A percentile compares a stretch with the other conserved stretches of the same genome.
phyloP scores from a whole-genome alignment of 2,113 vertebrate genomes.

The Hystrix cristata region DNA sequence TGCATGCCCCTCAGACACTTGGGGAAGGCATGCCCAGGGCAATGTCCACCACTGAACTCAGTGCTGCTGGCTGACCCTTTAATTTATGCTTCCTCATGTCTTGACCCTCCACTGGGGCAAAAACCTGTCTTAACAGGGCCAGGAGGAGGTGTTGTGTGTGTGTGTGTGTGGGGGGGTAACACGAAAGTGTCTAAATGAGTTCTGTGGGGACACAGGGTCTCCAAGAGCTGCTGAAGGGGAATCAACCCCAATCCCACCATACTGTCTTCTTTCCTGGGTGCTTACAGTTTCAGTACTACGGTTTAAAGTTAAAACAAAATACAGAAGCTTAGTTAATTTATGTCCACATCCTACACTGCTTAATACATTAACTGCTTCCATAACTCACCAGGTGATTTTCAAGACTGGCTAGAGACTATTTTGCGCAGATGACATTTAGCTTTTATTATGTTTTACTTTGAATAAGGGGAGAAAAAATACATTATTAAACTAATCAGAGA shows the following conservation, averaged over 20 bases:
- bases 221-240: constrained; percentile 56
- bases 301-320: constrained; percentile 85
- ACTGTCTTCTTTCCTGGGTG: constrained; percentile 74
- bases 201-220: constrained; percentile 16
- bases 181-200: constrained; percentile 64
- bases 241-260: not conserved
- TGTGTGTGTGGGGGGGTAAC: constrained; percentile 57
- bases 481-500: constrained; percentile 65
- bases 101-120: constrained; percentile 64
- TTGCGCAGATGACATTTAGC: constrained; percentile 52
- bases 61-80: constrained; percentile 71
- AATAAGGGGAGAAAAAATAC: constrained; percentile 36
- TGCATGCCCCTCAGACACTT: not conserved
- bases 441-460: constrained; percentile 80
- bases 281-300: constrained; percentile 64
- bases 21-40: constrained; percentile 8
- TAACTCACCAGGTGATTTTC: constrained; percentile 80
- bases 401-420: constrained; percentile 78
- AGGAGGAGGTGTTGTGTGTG: not conserved
- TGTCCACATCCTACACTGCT: constrained; percentile 80
- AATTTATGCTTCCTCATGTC: constrained; percentile 75
- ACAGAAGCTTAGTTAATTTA: constrained; percentile 86
- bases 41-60: constrained; percentile 39
- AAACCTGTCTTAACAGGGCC: constrained; percentile 46
- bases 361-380: constrained; percentile 77